Evolutionary conservation across 2,113 vertebrate species (phyloP).

Genomic region (Chionomys nivalis): DNA sequence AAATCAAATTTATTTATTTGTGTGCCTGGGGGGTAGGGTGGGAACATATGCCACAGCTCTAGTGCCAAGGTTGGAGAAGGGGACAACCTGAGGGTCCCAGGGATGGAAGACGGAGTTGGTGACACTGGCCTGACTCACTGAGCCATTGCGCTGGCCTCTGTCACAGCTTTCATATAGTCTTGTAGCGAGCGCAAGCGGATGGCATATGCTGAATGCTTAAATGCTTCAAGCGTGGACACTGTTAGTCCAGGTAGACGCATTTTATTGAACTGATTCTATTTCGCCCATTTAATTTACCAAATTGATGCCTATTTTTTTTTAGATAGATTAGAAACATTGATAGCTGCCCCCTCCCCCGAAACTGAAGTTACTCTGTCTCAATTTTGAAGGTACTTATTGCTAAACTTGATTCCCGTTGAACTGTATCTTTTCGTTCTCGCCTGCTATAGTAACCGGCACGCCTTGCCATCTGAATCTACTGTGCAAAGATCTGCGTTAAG

Average conservation of each 20-base stretch:
- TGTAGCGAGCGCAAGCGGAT: neutral
- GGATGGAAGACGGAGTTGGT: neutral
- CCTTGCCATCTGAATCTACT: neutral
- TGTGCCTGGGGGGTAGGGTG: no score
- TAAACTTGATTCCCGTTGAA: neutral
- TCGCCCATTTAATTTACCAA: conserved; percentile 2
- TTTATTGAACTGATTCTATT: neutral
- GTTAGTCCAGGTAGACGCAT: neutral
- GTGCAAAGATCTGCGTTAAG: conserved; percentile 23
- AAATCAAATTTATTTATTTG: neutral
- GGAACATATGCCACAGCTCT: neutral
- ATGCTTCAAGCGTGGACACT: neutral
- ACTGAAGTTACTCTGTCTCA: neutral
- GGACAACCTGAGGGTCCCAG: neutral
- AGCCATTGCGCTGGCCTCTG: no score
- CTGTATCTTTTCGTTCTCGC: neutral
- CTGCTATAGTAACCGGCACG: neutral
- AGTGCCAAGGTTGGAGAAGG: no score
- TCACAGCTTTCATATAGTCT: neutral
- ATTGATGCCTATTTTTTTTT: neutral
- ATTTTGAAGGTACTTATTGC: conserved; percentile 27
- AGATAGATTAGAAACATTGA: neutral
- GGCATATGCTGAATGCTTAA: neutral
- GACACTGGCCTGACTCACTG: neutral
- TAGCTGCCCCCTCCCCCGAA: neutral